Evolutionary conservation across 2,113 vertebrate species (phyloP).

Genomic region (Phasianus colchicus): DNA sequence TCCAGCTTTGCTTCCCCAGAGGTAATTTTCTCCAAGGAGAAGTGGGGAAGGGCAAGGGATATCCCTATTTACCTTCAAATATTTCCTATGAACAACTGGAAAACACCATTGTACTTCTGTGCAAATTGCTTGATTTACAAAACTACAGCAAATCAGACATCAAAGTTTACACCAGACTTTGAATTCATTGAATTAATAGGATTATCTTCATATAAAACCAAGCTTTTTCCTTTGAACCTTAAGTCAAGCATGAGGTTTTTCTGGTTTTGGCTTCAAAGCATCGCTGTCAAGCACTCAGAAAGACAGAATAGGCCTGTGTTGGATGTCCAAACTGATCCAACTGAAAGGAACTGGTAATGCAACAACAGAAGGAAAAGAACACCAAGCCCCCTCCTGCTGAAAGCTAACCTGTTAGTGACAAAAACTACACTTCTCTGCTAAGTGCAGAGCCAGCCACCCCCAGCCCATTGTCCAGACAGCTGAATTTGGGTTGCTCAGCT

Average conservation of each 20-base stretch:
- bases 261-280: background rate
- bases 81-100: background rate
- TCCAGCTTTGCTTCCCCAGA: background rate
- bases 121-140: background rate
- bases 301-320: rapidly evolving
- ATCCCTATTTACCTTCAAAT: background rate
- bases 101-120: background rate
- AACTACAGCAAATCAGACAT: background rate
- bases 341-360: background rate
- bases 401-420: background rate
- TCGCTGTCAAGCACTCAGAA: background rate
- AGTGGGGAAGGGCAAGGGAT: background rate
- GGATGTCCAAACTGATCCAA: background rate
- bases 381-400: no score
- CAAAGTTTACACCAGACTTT: background rate
- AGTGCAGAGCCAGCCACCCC: no score
- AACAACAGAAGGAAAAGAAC: background rate
- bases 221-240: background rate
- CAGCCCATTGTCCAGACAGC: no score
- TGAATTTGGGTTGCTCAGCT: no score
- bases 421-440: background rate
- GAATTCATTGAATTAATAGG: background rate
- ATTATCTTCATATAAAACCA: background rate
- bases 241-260: background rate
- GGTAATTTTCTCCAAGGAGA: rapidly evolving